Conservation (phyloP, 2,797 vertebrate genomes). For the Diglossa cyanea region DNA sequence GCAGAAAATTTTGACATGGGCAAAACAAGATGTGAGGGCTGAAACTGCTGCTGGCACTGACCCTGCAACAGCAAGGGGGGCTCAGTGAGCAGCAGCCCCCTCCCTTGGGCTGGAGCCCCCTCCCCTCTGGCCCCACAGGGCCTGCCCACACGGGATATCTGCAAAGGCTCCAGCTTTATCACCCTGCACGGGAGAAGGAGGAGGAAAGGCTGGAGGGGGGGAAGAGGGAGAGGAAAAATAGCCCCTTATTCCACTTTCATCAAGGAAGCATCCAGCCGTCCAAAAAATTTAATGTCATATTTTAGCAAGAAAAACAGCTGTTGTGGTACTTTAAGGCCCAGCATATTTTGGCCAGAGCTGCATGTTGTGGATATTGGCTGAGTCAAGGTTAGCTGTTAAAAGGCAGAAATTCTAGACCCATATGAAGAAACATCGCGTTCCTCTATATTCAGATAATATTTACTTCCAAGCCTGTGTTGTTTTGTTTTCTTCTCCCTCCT, state of each 20-base stretch:
- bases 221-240: not conserved
- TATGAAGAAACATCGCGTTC: conserved; percentile 60
- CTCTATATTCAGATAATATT: conserved; percentile 65
- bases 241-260: conserved; percentile 17
- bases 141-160: not conserved
- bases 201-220: not conserved
- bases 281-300: conserved; percentile 52
- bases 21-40: conserved; percentile 60
- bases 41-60: conserved; percentile 4
- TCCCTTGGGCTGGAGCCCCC: not conserved
- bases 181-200: not conserved
- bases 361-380: conserved; percentile 57
- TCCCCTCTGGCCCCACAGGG: not conserved
- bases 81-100: conserved; percentile 16
- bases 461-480: conserved; percentile 46
- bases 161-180: not conserved
- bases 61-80: not conserved
- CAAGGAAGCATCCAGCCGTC: conserved; percentile 54
- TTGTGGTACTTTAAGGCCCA: conserved; percentile 36
- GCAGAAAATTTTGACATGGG: not conserved
- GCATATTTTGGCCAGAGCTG: conserved; percentile 43
- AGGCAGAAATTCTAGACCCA: conserved; percentile 49
- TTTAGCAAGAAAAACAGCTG: conserved; percentile 65
- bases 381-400: conserved; percentile 55
- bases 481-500: conserved; percentile 49